Percentiles rank a stretch among this genome's conserved stretches.
Conservation (phyloP, 1,140 invertebrate species). For the Myzus persicae region DNA sequence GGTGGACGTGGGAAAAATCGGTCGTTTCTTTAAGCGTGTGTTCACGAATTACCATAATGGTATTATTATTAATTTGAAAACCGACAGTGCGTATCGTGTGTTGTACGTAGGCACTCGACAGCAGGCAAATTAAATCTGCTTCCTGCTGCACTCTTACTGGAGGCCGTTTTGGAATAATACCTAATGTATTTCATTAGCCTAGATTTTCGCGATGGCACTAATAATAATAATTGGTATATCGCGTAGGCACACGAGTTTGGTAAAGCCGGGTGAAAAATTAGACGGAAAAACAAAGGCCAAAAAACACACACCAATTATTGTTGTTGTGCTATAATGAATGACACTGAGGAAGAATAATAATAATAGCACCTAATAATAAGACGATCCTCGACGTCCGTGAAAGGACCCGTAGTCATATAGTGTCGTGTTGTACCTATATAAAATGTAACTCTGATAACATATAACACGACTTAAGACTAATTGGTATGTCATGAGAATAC, state of each 20-base stretch:
- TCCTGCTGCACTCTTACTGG: neutral
- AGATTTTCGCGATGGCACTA: neutral
- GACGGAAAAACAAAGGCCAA: neutral
- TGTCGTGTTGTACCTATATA: neutral
- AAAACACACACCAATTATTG: neutral
- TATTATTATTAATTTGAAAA: constrained; percentile 36
- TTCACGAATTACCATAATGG: neutral
- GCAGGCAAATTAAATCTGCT: neutral
- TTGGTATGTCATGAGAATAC: neutral
- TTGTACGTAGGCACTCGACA: neutral
- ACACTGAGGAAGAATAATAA: neutral
- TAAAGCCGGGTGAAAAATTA: neutral
- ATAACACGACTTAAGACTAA: neutral
- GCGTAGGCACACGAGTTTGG: neutral
- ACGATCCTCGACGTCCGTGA: neutral
- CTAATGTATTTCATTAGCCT: constrained; percentile 48
- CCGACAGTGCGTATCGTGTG: constrained; percentile 25
- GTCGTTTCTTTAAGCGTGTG: neutral
- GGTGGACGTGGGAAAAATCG: constrained; percentile 65
- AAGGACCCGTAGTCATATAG: neutral
- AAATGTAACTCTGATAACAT: neutral
- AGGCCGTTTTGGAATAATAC: neutral
- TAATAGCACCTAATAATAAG: neutral
- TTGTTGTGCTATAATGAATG: neutral
- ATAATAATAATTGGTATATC: neutral